These are phyloP conservation scores for Crossaster papposus DNA, from an alignment of 53 echinoderm and acorn worm species.

Conservation along the genomic window DNA sequence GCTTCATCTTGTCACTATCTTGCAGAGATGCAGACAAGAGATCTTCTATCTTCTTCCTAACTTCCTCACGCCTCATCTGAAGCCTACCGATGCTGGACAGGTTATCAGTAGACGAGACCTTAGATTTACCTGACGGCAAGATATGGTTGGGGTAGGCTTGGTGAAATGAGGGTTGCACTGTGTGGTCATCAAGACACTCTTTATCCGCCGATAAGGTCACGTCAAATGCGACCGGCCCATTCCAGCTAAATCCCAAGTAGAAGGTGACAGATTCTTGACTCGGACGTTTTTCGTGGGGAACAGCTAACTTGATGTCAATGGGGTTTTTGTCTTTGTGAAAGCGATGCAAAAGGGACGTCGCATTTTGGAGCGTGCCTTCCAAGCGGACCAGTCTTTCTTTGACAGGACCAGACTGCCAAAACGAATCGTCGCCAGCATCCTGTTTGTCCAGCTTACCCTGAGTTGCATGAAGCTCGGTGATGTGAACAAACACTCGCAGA, in stretches of 20 bases:
- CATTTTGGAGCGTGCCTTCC: constrained; percentile 16
- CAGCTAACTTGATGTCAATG: constrained; percentile 22
- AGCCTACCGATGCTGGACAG: not conserved
- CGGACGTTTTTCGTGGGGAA: not conserved
- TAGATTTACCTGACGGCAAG: not conserved
- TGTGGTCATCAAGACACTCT: not conserved
- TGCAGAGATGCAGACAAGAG: not conserved
- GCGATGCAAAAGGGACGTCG: not conserved
- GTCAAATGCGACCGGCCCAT: constrained; percentile 48
- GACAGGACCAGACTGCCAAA: constrained; percentile 6
- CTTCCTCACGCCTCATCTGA: not conserved
- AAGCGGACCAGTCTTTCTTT: not conserved
- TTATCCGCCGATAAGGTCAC: not conserved
- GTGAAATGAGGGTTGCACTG: not conserved
- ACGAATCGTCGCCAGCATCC: not conserved
- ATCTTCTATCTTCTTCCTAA: not conserved
- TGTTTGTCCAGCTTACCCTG: not conserved
- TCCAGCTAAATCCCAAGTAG: constrained; percentile 51
- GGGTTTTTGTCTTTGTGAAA: not conserved
- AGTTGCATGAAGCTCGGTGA: not conserved
- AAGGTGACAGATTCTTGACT: constrained; percentile 44
- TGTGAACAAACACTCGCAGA: not conserved
- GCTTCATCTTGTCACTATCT: not conserved
- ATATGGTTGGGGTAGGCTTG: not conserved
- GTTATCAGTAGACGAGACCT: not conserved